These are phyloP conservation scores for Hypomesus transpacificus DNA, from an alignment of 2,113 vertebrate species.

Conservation along the genomic window DNA sequence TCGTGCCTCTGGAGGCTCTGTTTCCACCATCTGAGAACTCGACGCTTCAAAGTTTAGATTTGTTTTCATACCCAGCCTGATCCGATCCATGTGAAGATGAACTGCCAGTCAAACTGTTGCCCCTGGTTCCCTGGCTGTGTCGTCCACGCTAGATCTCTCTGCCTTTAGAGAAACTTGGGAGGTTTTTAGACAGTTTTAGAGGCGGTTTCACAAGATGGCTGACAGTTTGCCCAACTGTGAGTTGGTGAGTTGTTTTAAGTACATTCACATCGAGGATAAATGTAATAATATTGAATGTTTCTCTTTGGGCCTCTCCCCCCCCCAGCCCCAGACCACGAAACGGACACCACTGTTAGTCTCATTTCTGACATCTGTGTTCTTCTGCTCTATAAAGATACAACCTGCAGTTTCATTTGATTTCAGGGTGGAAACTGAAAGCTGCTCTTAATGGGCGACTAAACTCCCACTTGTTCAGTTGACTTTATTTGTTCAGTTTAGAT, in stretches of 20 bases:
- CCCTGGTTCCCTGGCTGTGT: not conserved
- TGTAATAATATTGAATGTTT: constrained; percentile 41
- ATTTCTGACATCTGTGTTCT: constrained; percentile 31
- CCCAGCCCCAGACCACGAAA: not conserved
- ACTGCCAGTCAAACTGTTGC: constrained; percentile 26
- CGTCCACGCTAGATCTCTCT: too few relatives aligned
- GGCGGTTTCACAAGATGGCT: constrained; percentile 27
- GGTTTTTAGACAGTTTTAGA: constrained; percentile 28
- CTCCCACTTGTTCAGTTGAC: too few relatives aligned
- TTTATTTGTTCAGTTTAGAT: too few relatives aligned
- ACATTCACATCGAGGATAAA: constrained; percentile 25
- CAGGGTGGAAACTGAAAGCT: constrained; percentile 29
- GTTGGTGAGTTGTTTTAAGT: constrained; percentile 38
- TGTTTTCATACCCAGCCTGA: not conserved
- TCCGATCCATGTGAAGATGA: constrained; percentile 14
- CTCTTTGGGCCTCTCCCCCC: constrained; percentile 34
- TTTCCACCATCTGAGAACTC: too few relatives aligned
- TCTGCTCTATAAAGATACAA: constrained; percentile 50
- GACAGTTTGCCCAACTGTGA: constrained; percentile 34
- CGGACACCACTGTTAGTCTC: not conserved
- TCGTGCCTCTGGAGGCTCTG: too few relatives aligned
- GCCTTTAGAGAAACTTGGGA: not conserved
- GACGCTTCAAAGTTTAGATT: not conserved
- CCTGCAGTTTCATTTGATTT: constrained; percentile 31
- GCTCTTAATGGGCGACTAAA: not conserved